A percentile compares a stretch with the other conserved stretches of the same genome.
phyloP scores from a whole-genome alignment of 92 coral and sea anemone genomes.

The Zoanthus sociatus region DNA sequence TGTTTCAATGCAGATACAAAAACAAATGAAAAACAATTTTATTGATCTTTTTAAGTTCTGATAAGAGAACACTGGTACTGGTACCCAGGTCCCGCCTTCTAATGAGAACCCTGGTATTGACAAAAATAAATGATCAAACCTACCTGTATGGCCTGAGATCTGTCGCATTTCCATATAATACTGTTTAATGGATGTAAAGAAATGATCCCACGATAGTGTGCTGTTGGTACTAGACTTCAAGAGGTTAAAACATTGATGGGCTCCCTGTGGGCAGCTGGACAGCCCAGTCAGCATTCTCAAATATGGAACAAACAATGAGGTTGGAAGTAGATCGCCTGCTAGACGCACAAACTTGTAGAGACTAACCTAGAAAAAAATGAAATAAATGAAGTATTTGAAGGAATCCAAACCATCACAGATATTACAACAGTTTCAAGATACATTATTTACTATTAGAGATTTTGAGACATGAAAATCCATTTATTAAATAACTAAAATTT shows the following conservation, averaged over 20 bases:
- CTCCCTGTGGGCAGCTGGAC: slow-evolving; percentile 86
- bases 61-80: too few species aligned
- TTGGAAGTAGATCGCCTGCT: slow-evolving; percentile 94
- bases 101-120: too few species aligned
- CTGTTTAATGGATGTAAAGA: slow-evolving; percentile 92
- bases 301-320: slow-evolving; percentile 92
- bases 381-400: not conserved
- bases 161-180: slow-evolving; percentile 94
- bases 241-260: slow-evolving; percentile 94
- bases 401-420: not conserved
- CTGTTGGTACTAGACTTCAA: slow-evolving; percentile 88
- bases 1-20: too few species aligned
- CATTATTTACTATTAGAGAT: too few species aligned
- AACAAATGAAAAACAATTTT: too few species aligned
- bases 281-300: slow-evolving; percentile 92
- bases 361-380: slow-evolving; percentile 62
- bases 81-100: too few species aligned
- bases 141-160: slow-evolving; percentile 79
- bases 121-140: too few species aligned
- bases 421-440: too few species aligned
- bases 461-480: too few species aligned
- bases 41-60: too few species aligned
- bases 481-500: too few species aligned
- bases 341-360: slow-evolving; percentile 91
- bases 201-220: slow-evolving; percentile 94